phyloP scores from a whole-genome alignment of 2,888 invertebrate species.

The Drosophila putrida region DNA sequence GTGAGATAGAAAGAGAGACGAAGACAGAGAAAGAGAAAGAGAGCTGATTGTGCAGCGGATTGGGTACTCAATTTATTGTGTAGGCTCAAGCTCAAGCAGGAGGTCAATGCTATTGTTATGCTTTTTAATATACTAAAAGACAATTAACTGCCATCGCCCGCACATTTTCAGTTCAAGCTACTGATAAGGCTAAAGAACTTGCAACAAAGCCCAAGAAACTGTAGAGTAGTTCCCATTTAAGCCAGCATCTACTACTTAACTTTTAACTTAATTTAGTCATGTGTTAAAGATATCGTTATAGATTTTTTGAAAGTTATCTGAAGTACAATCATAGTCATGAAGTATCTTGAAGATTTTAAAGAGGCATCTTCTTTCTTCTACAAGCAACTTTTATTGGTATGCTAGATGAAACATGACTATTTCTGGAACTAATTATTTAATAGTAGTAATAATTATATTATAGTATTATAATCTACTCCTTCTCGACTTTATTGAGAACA shows the following conservation, averaged over 20 bases:
- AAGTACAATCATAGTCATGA: too few relatives aligned
- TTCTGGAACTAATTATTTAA: too few relatives aligned
- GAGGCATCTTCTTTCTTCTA: too few relatives aligned
- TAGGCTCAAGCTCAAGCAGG: slow-evolving; percentile 48
- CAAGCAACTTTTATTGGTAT: too few relatives aligned
- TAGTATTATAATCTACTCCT: too few relatives aligned
- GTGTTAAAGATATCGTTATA: too few relatives aligned
- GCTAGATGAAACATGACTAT: too few relatives aligned
- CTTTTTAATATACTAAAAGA: slow-evolving; percentile 37
- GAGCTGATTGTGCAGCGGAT: background rate
- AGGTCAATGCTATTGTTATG: slow-evolving; percentile 61
- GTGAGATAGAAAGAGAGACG: background rate
- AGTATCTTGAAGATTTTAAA: too few relatives aligned
- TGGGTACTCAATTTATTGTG: slow-evolving; percentile 17
- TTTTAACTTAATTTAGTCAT: too few relatives aligned
- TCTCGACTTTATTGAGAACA: too few relatives aligned
- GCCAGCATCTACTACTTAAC: background rate
- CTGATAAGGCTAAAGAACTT: slow-evolving; percentile 31
- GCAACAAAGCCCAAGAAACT: background rate
- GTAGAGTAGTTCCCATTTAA: background rate
- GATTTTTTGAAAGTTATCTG: too few relatives aligned
- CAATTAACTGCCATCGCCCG: slow-evolving; percentile 37
- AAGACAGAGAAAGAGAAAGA: background rate
- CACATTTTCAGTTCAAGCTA: slow-evolving; percentile 21
- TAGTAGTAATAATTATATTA: too few relatives aligned